Percentiles rank a stretch among this genome's conserved stretches.
These are phyloP conservation scores for Volucella inanis DNA, from an alignment of 2,888 invertebrate genomes.

Conservation along the genomic window DNA sequence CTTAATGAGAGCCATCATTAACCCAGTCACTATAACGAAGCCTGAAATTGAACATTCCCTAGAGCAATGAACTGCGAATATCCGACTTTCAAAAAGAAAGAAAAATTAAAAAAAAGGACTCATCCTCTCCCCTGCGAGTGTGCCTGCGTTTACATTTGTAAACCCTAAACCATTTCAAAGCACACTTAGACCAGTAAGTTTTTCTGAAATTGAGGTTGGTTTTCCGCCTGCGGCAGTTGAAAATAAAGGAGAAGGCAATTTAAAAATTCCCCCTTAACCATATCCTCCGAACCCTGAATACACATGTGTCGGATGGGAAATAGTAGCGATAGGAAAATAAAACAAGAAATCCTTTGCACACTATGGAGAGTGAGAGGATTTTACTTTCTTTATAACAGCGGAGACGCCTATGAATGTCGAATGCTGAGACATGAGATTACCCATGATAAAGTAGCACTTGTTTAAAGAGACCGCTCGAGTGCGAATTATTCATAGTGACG, in stretches of 20 bases:
- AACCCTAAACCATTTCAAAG: slow-evolving; percentile 1
- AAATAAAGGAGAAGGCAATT: slow-evolving; percentile 36
- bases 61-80: slow-evolving; percentile 24
- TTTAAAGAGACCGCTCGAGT: slow-evolving; percentile 16
- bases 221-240: slow-evolving; percentile 22
- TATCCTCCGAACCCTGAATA: neutral
- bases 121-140: neutral
- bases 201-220: slow-evolving; percentile 20
- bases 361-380: neutral
- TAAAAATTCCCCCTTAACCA: neutral
- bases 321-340: neutral
- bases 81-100: neutral
- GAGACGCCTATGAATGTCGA: slow-evolving; percentile 10
- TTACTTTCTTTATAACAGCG: slow-evolving; percentile 8
- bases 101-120: neutral
- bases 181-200: slow-evolving; percentile 31
- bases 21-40: slow-evolving; percentile 14
- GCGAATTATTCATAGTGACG: slow-evolving; percentile 43
- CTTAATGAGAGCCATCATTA: slow-evolving; percentile 41
- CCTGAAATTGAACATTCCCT: slow-evolving; percentile 35
- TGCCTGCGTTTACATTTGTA: slow-evolving; percentile 8
- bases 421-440: slow-evolving; percentile 11
- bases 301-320: neutral
- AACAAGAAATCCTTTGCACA: slow-evolving; percentile 12
- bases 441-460: neutral